Evolutionary conservation across 2,888 invertebrate species (phyloP), one percentile per base, ranked within the genome.

Genomic region (Vandiemenella viatica): DNA sequence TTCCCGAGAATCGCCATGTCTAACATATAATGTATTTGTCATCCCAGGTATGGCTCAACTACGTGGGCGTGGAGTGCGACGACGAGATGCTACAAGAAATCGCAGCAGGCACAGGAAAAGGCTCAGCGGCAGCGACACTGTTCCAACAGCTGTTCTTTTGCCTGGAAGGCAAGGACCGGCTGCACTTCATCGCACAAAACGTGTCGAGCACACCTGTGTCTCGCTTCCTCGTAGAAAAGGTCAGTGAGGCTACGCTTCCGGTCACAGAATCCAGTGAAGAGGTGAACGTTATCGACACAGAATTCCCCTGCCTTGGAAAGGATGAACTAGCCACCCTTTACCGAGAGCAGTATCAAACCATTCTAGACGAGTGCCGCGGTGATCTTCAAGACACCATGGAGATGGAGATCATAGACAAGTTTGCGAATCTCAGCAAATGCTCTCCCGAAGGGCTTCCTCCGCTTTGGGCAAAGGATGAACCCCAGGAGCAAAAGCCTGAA

Each of bases 61-160:
- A 66, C 38, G 56, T 78, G 4, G 70, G 72, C 40, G 65, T 79
- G 1, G 56, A 63, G 42, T 60, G 73, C 53, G 63, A 60, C 41
- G 67, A 70, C 18, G 58, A 66, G 3, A 72, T 72, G 46, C 57
- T 76, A 42, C 60, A 63, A 3, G 68, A 68, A 46, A 67, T 78
- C 15, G 70, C 71, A 52, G 65, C 67, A 48, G 72, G 72, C 1
- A 69, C 65, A 50, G 72, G 72, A 1, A 69, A 66, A 50, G 72
- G 74, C 4, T 67, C 71, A 7, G 62, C 72, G 1, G 63, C 76
- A 5, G 62, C 77, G 4, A 68, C 73, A 22, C 58, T 80, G 1
- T 76, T 78, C 59, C 79, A 79, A 61, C 72, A 75, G 61, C 61
- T 80, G 4, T 79, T 75, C 58, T 63, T 79, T 7, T 68, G 70